Evolutionary conservation across 2,797 vertebrate genomes (phyloP).

Genomic region (Denticeps clupeoides): DNA sequence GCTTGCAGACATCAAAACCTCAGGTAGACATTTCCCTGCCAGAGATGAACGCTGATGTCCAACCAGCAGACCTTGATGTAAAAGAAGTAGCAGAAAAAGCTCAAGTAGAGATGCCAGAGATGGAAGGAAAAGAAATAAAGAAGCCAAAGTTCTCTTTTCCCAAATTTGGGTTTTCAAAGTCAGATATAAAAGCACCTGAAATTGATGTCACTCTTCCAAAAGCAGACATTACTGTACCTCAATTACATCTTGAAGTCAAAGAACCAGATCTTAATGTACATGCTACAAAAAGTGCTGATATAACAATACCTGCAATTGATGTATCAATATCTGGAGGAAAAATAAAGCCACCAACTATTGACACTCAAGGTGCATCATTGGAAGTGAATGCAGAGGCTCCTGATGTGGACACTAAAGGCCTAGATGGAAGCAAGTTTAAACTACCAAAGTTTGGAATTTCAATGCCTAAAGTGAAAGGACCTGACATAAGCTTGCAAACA

Average conservation of each 20-base stretch:
- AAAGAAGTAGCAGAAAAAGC: slow-evolving; percentile 8
- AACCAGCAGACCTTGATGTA: background rate
- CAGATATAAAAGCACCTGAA: background rate
- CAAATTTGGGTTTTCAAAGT: slow-evolving; percentile 6
- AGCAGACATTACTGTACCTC: slow-evolving; percentile 17
- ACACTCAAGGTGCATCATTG: too few species aligned
- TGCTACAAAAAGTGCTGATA: slow-evolving; percentile 7
- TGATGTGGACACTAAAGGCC: background rate
- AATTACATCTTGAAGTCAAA: slow-evolving; percentile 5
- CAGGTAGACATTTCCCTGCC: slow-evolving; percentile 27
- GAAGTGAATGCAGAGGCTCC: slow-evolving; percentile 1
- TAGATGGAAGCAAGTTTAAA: slow-evolving; percentile 10
- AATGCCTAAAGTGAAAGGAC: slow-evolving; percentile 16
- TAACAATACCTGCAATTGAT: slow-evolving; percentile 14
- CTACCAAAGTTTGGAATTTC: too few species aligned
- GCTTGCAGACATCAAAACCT: slow-evolving; percentile 28
- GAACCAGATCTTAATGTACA: slow-evolving; percentile 21
- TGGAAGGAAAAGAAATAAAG: slow-evolving; percentile 30
- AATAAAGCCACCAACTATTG: too few species aligned
- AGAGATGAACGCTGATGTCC: slow-evolving; percentile 19
- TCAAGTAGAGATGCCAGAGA: slow-evolving; percentile 8
- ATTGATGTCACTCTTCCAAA: slow-evolving; percentile 7
- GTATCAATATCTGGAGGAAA: slow-evolving; percentile 38
- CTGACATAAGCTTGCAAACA: slow-evolving; percentile 5
- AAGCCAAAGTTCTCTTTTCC: slow-evolving; percentile 29